Conservation (phyloP, 2,797 vertebrate species). For the Enteromius unitaeniatus region DNA sequence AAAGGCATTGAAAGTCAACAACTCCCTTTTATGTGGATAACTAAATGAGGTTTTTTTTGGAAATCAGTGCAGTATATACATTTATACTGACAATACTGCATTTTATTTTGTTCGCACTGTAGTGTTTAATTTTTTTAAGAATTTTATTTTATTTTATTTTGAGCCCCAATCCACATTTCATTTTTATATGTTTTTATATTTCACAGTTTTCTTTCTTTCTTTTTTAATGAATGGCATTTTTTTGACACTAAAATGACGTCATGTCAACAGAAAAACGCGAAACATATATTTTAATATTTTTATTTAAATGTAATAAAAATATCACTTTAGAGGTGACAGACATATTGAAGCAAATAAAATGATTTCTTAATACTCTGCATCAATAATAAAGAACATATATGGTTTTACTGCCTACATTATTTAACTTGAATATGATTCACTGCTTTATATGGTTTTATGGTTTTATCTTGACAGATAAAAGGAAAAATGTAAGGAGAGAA, state of each 20-base stretch:
- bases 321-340: neutral
- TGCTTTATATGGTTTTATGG: constrained; percentile 17
- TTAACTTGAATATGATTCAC: neutral
- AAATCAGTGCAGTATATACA: neutral
- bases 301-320: neutral
- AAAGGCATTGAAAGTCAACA: neutral
- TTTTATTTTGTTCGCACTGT: neutral
- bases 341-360: neutral
- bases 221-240: neutral
- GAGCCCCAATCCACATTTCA: neutral
- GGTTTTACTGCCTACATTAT: neutral
- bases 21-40: neutral
- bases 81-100: too few relatives aligned
- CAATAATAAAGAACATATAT: neutral
- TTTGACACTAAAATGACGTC: neutral
- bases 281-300: too few relatives aligned
- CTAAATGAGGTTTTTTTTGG: neutral
- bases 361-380: neutral
- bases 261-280: neutral
- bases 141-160: neutral
- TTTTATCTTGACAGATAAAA: constrained; percentile 42
- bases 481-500: constrained; percentile 28
- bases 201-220: neutral
- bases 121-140: neutral
- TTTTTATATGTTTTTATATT: neutral